A percentile compares a stretch with the other conserved stretches of the same genome.
Conservation (phyloP, 2,113 vertebrate genomes). For the Formicarius rufipectus region DNA sequence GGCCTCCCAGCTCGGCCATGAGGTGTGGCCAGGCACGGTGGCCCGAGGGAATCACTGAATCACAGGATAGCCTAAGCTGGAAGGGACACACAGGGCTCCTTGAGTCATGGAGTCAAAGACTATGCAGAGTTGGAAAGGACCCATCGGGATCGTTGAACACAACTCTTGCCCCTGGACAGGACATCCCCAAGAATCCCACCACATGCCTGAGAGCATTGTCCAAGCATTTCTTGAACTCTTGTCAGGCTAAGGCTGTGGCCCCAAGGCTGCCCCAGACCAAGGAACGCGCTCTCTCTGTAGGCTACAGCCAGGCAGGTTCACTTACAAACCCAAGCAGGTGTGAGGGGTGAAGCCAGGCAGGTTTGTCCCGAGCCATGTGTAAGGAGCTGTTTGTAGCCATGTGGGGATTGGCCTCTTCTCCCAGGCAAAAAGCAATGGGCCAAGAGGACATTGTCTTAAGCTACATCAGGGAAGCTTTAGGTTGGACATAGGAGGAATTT, state of each 20-base stretch:
- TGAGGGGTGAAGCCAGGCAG: background rate
- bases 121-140: background rate
- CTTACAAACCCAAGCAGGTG: accelerated
- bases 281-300: accelerated
- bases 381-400: background rate
- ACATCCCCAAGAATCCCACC: background rate
- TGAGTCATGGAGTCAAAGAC: background rate
- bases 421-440: background rate
- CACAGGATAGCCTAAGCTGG: background rate
- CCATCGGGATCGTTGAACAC: background rate
- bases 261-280: background rate
- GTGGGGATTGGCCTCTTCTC: background rate
- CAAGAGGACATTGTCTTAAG: background rate
- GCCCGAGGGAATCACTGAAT: background rate
- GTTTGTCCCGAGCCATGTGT: accelerated
- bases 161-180: background rate
- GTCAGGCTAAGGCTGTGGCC: accelerated
- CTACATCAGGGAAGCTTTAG: background rate
- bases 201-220: too few relatives aligned
- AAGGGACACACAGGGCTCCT: background rate
- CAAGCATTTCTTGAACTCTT: background rate
- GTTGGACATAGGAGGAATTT: background rate
- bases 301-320: accelerated
- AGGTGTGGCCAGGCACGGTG: too few relatives aligned
- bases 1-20: background rate